Base-by-base conservation (phyloP, 2,888 invertebrate species). In the Patella pellucida region DNA sequence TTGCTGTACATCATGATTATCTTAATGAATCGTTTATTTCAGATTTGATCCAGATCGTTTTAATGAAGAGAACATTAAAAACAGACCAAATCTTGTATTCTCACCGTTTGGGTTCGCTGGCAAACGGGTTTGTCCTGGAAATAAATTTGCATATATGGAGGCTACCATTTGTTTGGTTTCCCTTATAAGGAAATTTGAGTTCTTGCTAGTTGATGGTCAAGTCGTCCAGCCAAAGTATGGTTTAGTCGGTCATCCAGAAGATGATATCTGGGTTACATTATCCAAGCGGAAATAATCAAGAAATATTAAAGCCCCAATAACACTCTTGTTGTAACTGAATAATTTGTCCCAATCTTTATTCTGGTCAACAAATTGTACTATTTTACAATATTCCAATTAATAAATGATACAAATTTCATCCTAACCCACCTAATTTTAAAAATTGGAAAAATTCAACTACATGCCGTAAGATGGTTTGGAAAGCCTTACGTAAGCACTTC, bases 91-190 rank as follows among this genome's bases (percentile, higher is more conserved):
- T 3, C 81, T 87, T 27, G 83, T 86, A 2, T 91, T 89, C 78
- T 83, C 85, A 69, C 90, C 91, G 1, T 91, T 91, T 83, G 91
- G 91, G 4, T 90, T 91, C 85, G 89, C 89, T 72, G 91, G 91
- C 15, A 89, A 89, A 74, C 78, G 88, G 7, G 81, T 83, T 16
- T 88, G 88, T 76, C 88, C 89, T 16, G 89, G 86, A 4, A 82
- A 83, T 70, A 83, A 83, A 27, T 87, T 89, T 78, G 84, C 88
- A 1, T 86, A 89, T 71, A 73, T 83, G 19, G 87, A 90, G 79
- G 85, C 84, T 4, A 78, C 85, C 0, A 79, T 86, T 7, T 78
- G 85, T 54, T 62, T 91, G 19, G 84, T 85, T 9, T 81, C 85
- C 3, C 74, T 91, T 12, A 79, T 91, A 19, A 74, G 84, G 51